A percentile compares a stretch with the other conserved stretches of the same genome.
Conservation (phyloP, 2,888 invertebrate genomes). For the Ditula angustiorana region DNA sequence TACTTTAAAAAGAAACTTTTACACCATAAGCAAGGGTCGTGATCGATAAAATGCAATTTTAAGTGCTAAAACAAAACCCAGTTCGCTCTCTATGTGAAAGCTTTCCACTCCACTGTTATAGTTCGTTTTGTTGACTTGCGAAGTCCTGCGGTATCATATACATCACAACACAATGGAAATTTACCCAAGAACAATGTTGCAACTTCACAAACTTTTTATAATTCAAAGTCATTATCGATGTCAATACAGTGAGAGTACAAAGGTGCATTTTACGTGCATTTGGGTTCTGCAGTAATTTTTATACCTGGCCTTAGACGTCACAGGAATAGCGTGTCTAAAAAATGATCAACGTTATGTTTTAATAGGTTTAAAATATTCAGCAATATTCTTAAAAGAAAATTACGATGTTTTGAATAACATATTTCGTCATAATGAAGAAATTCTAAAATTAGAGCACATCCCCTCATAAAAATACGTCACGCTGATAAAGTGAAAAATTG, state of each 20-base stretch:
- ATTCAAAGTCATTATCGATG: background rate
- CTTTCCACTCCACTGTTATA: conserved; percentile 19
- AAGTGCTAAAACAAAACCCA: conserved; percentile 33
- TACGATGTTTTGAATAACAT: background rate
- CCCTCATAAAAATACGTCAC: conserved; percentile 9
- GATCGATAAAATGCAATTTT: conserved; percentile 23
- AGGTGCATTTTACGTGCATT: background rate
- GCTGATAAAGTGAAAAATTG: conserved; percentile 24
- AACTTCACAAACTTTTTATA: background rate
- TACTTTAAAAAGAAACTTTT: background rate
- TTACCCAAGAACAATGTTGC: conserved; percentile 6
- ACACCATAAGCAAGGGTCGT: background rate
- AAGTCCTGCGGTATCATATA: conserved; percentile 14
- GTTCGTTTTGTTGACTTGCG: conserved; percentile 27
- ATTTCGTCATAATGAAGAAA: background rate
- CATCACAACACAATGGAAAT: background rate
- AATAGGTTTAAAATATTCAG: background rate
- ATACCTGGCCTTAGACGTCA: too few species aligned
- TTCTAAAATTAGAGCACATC: conserved; percentile 17
- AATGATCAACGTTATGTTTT: background rate
- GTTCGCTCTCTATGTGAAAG: conserved; percentile 23
- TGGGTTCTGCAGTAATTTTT: background rate
- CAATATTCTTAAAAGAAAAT: background rate
- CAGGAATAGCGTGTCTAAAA: background rate
- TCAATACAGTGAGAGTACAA: background rate